Base-by-base conservation (phyloP, 2,113 vertebrate genomes). In the Deroptyus accipitrinus region DNA sequence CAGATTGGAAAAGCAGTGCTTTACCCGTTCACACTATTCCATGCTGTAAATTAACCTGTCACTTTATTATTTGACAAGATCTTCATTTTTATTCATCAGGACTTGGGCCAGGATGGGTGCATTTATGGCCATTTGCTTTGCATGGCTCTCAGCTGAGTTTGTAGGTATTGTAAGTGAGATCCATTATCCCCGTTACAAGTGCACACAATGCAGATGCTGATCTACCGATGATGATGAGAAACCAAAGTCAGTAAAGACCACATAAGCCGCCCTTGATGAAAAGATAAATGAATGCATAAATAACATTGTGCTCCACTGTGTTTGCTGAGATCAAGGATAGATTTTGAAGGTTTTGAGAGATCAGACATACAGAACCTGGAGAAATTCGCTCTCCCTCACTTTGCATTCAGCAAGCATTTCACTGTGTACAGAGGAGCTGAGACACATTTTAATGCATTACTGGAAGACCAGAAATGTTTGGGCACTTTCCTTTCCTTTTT, bases 281-380 rank as follows among this genome's bases (percentile, higher is more conserved):
- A 98, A 98, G 98, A 98, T 98, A 98, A 98, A 99, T 98, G 98
- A 98, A 99, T 98, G 98, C 98, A 99, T 98, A 98, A 98, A 98
- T 98, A 98, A 98, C 98, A 97, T 98, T 98, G 97, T 98, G 98
- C 98, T 98, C 98, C 97, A 98, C 98, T 97, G 97, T 98, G 98
- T 99, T 99, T 99, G 98, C 98, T 96, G 98, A 98, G 98, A 99
- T 99, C 98, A 99, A 99, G 98, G 98, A 98, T 97, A 98, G 98
- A 98, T 99, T 99, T 98, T 98, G 97, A 98, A 98, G 98, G 98
- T 98, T 98, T 98, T 98, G 97, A 98, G 98, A 98, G 98, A 99
- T 99, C 98, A 98, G 98, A 98, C 96, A n/a, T 98, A 97, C 95
- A 98, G 98, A 98, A 98, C 98, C 98, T 98, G 98, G 98, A 98